A percentile compares a stretch with the other conserved stretches of the same genome.
Conservation (phyloP, 1,140 invertebrate genomes). For the Plectrocnemia conspersa region DNA sequence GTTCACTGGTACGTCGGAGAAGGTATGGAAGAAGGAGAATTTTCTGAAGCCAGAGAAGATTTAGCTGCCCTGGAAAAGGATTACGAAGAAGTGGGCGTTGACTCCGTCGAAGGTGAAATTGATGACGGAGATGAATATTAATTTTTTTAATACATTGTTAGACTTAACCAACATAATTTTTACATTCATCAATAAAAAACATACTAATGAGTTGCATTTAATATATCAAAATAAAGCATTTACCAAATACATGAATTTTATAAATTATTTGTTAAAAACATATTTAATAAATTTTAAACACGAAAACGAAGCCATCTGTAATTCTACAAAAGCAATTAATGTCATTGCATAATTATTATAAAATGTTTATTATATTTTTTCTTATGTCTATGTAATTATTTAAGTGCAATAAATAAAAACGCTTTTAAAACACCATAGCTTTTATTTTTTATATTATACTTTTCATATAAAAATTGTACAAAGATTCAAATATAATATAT, state of each 20-base stretch:
- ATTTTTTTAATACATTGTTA: constrained; percentile 31
- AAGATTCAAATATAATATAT: too few species aligned
- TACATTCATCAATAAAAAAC: too few species aligned
- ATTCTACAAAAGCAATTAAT: too few species aligned
- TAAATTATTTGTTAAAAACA: not conserved
- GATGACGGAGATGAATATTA: constrained; percentile 57
- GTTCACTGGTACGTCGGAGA: constrained; percentile 76
- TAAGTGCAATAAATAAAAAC: too few species aligned
- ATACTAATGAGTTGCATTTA: too few species aligned
- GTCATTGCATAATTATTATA: too few species aligned
- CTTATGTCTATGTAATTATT: too few species aligned
- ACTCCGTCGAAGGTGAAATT: constrained; percentile 58
- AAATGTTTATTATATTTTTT: too few species aligned
- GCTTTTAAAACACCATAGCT: too few species aligned
- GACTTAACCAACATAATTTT: not conserved
- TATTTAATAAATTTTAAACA: not conserved
- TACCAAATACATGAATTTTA: not conserved
- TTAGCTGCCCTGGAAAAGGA: constrained; percentile 75
- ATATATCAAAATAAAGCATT: too few species aligned
- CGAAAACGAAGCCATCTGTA: not conserved
- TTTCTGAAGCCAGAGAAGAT: constrained; percentile 81
- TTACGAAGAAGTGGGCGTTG: constrained; percentile 60
- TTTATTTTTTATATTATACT: too few species aligned
- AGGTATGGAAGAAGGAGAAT: constrained; percentile 78
- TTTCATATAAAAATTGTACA: too few species aligned